Base-by-base conservation (phyloP, 2,888 invertebrate genomes). In the Tiliacea aurago region DNA sequence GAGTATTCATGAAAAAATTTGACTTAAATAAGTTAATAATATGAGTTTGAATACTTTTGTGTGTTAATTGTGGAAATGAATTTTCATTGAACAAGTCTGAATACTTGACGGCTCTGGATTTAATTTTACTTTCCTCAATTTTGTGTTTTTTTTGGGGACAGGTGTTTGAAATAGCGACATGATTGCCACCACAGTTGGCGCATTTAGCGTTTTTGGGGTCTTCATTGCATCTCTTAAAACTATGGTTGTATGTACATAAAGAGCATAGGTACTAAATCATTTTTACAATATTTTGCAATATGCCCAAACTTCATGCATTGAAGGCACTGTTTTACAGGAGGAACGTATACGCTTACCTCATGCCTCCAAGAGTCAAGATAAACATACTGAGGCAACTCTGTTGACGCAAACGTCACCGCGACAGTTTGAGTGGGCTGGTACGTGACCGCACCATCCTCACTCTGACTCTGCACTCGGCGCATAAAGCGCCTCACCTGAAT, bases 311-410 rank as follows among this genome's bases (percentile, higher is more conserved):
- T 58, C 58, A 61, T 47, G 4, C 28, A 47, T 28, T 47, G 47
- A 47, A 62, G 33, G 33, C 62, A 62, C 62, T 62, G 62, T 20
- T 62, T 45, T 47, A 62, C 62, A 62, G 28, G 28, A 62, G 28
- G 47, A 28, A 62, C 20, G 37, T n/a, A n/a, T n/a, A n/a, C n/a
- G n/a, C n/a, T n/a, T n/a, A n/a, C n/a, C n/a, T n/a, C n/a, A n/a
- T n/a, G n/a, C n/a, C n/a, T n/a, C n/a, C n/a, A n/a, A n/a, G n/a
- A n/a, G n/a, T n/a, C n/a, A n/a, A n/a, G n/a, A n/a, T n/a, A n/a
- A n/a, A n/a, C n/a, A n/a, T n/a, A n/a, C n/a, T n/a, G n/a, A n/a
- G n/a, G n/a, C n/a, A 37, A 20, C 20, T 58, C 37, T 33, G 55
- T 61, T 45, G 43, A 61, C 43, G 43, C 43, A 43, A 61, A 61